phyloP scores from a whole-genome alignment of 1,140 invertebrate genomes.

The Diachasmimorpha longicaudata region DNA sequence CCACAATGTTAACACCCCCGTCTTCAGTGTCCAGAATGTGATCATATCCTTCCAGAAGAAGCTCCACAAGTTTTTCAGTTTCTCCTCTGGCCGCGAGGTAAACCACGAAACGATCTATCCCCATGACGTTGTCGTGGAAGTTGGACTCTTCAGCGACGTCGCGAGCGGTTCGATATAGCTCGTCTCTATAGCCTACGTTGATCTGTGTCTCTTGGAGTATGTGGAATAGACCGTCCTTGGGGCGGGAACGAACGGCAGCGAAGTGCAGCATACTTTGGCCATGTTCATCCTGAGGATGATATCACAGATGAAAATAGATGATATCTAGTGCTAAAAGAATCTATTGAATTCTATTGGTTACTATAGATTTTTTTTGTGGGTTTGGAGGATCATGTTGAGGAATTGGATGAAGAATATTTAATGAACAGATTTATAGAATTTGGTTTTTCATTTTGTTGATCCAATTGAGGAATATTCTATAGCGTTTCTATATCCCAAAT shows the following conservation, averaged over 20 bases:
- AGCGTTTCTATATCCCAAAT: too few relatives aligned
- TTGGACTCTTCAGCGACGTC: constrained; percentile 83
- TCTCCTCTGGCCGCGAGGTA: constrained; percentile 79
- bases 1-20: constrained; percentile 70
- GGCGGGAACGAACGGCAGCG: constrained; percentile 78
- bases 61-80: constrained; percentile 75
- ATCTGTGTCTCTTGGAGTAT: constrained; percentile 79
- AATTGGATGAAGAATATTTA: too few relatives aligned
- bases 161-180: constrained; percentile 82
- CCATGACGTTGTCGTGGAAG: constrained; percentile 78
- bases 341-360: too few relatives aligned
- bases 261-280: constrained; percentile 90
- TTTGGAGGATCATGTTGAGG: too few relatives aligned
- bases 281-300: constrained; percentile 74
- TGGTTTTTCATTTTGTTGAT: too few relatives aligned
- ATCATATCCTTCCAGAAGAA: constrained; percentile 85
- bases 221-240: constrained; percentile 76
- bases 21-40: constrained; percentile 83
- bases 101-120: constrained; percentile 82
- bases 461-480: too few relatives aligned
- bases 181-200: constrained; percentile 80
- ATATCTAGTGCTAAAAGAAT: too few relatives aligned
- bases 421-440: too few relatives aligned
- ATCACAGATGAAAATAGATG: constrained; percentile 6
- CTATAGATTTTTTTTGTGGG: too few relatives aligned